Evolutionary conservation across 2,113 vertebrate genomes (phyloP).

Genomic region (Trogon melanurus): DNA sequence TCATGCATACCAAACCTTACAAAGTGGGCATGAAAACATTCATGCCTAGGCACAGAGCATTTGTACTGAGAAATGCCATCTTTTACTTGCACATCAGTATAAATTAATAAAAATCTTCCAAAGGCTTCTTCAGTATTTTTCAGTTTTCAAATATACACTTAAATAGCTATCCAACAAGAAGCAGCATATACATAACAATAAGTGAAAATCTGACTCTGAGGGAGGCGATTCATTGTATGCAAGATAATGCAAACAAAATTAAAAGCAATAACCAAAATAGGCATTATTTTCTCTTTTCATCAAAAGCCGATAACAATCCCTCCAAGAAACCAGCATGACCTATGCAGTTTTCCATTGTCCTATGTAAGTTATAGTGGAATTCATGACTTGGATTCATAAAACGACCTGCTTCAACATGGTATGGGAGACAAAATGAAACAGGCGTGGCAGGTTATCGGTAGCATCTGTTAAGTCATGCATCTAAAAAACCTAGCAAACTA

Average conservation of each 20-base stretch:
- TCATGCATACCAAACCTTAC: neutral
- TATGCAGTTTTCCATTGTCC: neutral
- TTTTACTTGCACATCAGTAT: neutral
- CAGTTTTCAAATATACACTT: neutral
- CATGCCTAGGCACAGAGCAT: neutral
- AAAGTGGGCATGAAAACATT: neutral
- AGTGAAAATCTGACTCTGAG: neutral
- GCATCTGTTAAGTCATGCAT: neutral
- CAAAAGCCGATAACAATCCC: neutral
- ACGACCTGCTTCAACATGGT: neutral
- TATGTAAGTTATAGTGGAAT: accelerated
- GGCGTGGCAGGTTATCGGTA: neutral
- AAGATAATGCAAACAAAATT: neutral
- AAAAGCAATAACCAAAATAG: neutral
- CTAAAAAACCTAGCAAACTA: too few species aligned
- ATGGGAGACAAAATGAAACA: neutral
- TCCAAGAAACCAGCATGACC: neutral
- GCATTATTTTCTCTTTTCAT: neutral
- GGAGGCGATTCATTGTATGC: accelerated
- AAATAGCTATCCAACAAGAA: neutral
- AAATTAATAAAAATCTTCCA: neutral
- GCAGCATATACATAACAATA: neutral
- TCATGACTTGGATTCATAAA: neutral
- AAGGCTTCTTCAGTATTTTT: neutral
- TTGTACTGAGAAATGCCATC: neutral